Evolutionary conservation across 2,113 vertebrate genomes (phyloP), one percentile per base, ranked within the genome.

Genomic region (Rhynchomys soricoides): DNA sequence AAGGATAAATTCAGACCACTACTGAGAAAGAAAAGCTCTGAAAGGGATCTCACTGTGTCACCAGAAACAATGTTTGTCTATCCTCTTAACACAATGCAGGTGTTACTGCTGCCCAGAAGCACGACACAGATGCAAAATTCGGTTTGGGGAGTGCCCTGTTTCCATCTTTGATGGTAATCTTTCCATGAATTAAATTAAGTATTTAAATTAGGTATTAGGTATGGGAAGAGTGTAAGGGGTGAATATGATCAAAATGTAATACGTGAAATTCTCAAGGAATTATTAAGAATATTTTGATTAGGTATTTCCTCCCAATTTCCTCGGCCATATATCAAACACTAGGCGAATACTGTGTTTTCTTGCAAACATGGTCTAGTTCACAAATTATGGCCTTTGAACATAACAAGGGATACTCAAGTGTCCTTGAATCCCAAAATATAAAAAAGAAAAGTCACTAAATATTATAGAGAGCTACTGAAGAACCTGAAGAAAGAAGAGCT

Each of bases 81-180:
- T 73, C 19, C 29, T 31, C 73, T 86, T 82, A 78, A 31, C 24
- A 93, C 48, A 50, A 95, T 40, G 37, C 43, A 73, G 45, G 24
- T 50, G 55, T 64, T 45, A 59, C 62, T 24, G n/a, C 50, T 52
- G 40, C 34, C 45, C 37, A 16, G 40, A 45, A 90, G 31, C 12
- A 4, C 45, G 3, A 6, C 6, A 7, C 8, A n/a, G 55, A 90
- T 74, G 40, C 31, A 93, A 70, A 86, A 16, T n/a, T 11, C 17
- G 57, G 43, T 24, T 66, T 64, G 16, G 31, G 40, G 40, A 71
- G 13, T 7, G 48, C 13, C 31, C 50, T 81, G n/a, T 93, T 48
- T 66, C 85, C 82, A 52, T 73, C 57, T 96, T 89, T 73, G 50
- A 71, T 22, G 85, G 55, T 70, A 66, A 81, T 43, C 31, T 96